Evolutionary conservation across 2,113 vertebrate species (phyloP).

Genomic region (Brienomyrus longianalis): DNA sequence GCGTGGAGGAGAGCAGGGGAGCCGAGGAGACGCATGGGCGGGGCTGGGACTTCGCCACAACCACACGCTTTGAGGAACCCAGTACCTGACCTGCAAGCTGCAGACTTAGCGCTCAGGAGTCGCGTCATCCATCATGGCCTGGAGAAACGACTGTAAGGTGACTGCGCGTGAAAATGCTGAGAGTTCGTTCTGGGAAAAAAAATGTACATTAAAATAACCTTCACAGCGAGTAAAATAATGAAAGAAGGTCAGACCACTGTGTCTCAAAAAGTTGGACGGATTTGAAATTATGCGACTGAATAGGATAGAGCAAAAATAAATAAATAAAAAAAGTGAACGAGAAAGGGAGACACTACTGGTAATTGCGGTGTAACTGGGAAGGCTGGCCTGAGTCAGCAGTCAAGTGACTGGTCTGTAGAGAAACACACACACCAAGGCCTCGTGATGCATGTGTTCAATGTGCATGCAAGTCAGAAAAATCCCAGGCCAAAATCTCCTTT

Average conservation of each 20-base stretch:
- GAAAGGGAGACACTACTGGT: not conserved
- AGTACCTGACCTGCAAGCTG: not conserved
- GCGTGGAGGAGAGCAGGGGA: not conserved
- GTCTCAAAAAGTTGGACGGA: not conserved
- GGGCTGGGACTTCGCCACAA: not conserved
- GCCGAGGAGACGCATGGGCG: not conserved
- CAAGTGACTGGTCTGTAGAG: not conserved
- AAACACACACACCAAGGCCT: not conserved
- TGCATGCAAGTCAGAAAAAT: not conserved
- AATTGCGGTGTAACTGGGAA: not conserved
- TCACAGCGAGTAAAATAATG: not conserved
- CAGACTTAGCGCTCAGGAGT: not conserved
- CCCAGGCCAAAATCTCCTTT: not conserved
- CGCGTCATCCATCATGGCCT: not conserved
- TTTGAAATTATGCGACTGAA: not conserved
- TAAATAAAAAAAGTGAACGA: conserved; percentile 36
- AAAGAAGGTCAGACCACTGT: not conserved
- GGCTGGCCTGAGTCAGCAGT: not conserved
- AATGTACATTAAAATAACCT: not conserved
- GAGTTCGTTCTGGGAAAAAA: not conserved
- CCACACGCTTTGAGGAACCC: not conserved
- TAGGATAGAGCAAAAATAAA: conserved; percentile 38
- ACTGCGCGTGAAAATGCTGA: not conserved
- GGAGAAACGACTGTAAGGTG: not conserved
- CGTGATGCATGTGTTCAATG: not conserved